A percentile compares a stretch with the other conserved stretches of the same genome.
phyloP scores from a whole-genome alignment of 1,140 invertebrate species.

The Drosophila equinoxialis region DNA sequence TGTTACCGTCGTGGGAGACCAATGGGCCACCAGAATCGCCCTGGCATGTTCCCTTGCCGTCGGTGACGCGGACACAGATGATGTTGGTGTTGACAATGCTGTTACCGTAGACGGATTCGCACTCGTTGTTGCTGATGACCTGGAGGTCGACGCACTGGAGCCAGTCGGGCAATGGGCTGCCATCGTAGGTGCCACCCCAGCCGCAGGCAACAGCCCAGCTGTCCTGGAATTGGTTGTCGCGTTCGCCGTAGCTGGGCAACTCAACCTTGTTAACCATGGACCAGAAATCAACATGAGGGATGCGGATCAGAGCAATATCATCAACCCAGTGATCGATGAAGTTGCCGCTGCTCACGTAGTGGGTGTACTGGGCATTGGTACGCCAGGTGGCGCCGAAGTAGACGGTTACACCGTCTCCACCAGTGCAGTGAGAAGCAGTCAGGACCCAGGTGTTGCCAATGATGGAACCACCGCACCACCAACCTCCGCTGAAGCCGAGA shows the following conservation, averaged over 20 bases:
- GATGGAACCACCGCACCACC: conserved; percentile 83
- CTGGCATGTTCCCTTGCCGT: conserved; percentile 58
- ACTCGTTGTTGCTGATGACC: conserved; percentile 25
- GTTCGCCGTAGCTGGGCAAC: conserved; percentile 34
- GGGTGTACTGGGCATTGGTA: conserved; percentile 36
- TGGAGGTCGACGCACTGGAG: conserved; percentile 36
- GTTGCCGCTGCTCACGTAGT: conserved; percentile 29
- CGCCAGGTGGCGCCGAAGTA: conserved; percentile 55
- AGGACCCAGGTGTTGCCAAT: conserved; percentile 84
- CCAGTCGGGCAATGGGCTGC: conserved; percentile 24
- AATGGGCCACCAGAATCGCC: conserved; percentile 85
- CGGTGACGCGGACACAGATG: conserved; percentile 45
- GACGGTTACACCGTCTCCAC: conserved; percentile 32
- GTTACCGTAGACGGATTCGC: conserved; percentile 14
- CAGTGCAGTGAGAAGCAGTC: conserved; percentile 85
- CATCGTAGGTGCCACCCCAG: conserved; percentile 40
- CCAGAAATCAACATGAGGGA: conserved; percentile 35
- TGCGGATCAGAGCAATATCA: conserved; percentile 42
- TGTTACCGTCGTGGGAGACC: conserved; percentile 75
- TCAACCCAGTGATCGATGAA: conserved; percentile 33
- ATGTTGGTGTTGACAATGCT: conserved; percentile 23
- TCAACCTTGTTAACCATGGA: conserved; percentile 38
- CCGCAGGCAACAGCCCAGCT: conserved; percentile 43
- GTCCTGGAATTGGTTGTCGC: conserved; percentile 24
- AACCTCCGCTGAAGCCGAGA: conserved; percentile 63